Percentiles rank a stretch among this genome's conserved stretches.
These are phyloP conservation scores for Tholera decimalis DNA, from an alignment of 2,888 invertebrate genomes.

Conservation along the genomic window DNA sequence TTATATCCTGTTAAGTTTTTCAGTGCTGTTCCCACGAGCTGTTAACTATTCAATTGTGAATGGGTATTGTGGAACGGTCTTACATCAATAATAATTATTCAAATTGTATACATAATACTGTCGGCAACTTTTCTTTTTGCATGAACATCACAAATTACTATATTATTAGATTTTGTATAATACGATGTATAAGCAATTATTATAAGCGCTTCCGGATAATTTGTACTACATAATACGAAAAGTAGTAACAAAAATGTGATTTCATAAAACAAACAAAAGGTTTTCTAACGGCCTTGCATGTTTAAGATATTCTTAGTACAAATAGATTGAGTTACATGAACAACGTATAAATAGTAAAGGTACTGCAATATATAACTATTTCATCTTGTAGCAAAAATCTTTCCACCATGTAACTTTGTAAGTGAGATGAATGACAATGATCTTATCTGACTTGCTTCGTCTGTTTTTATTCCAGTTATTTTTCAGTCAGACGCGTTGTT, in stretches of 20 bases:
- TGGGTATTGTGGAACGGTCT: slow-evolving; percentile 66
- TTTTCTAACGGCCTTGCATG: background rate
- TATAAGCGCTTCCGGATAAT: slow-evolving; percentile 50
- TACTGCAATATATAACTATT: background rate
- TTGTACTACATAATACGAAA: slow-evolving; percentile 18
- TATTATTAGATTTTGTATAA: slow-evolving; percentile 70
- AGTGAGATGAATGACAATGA: background rate
- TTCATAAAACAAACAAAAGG: slow-evolving; percentile 14
- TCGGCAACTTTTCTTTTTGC: slow-evolving; percentile 74
- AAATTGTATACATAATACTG: slow-evolving; percentile 78
- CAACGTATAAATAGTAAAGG: background rate
- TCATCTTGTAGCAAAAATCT: background rate
- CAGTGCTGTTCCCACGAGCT: slow-evolving; percentile 81
- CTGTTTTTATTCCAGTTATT: slow-evolving; percentile 21
- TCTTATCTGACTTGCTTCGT: slow-evolving; percentile 5
- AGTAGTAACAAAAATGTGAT: slow-evolving; percentile 23
- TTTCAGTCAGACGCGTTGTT: slow-evolving; percentile 24
- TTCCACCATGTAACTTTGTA: background rate
- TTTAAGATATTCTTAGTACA: background rate
- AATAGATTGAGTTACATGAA: background rate
- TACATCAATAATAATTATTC: slow-evolving; percentile 81
- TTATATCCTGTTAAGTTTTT: slow-evolving; percentile 71
- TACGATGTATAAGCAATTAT: slow-evolving; percentile 53
- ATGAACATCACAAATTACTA: slow-evolving; percentile 65
- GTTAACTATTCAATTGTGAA: slow-evolving; percentile 82